A percentile compares a stretch with the other conserved stretches of the same genome.
phyloP scores from a whole-genome alignment of 2,888 invertebrate species.

The Meghimatium bilineatum region DNA sequence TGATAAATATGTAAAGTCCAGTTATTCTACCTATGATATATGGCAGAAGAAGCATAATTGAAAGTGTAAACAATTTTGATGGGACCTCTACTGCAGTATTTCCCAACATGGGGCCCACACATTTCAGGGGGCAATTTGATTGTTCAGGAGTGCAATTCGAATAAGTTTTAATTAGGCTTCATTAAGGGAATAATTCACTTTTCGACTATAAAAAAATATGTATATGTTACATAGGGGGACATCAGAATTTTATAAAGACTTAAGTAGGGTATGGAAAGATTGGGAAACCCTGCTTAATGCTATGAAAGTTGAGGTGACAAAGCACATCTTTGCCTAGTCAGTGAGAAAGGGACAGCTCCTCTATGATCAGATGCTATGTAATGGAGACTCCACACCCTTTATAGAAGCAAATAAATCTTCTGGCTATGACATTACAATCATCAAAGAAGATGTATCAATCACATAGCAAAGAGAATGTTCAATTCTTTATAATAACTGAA shows the following conservation, averaged over 20 bases:
- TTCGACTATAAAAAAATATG: too few species aligned
- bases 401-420: neutral
- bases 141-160: too few species aligned
- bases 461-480: constrained; percentile 30
- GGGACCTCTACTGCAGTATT: too few species aligned
- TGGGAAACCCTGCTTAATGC: too few species aligned
- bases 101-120: too few species aligned
- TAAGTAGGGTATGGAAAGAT: too few species aligned
- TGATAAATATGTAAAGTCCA: too few species aligned
- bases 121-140: too few species aligned
- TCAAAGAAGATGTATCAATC: constrained; percentile 38
- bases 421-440: constrained; percentile 9
- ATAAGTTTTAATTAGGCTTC: too few species aligned
- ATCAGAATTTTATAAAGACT: too few species aligned
- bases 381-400: constrained; percentile 28
- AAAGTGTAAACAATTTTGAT: constrained; percentile 22
- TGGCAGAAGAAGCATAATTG: constrained; percentile 1
- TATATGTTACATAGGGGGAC: too few species aligned
- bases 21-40: neutral
- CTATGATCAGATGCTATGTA: constrained; percentile 27
- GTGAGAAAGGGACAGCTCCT: neutral
- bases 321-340: neutral
- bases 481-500: neutral
- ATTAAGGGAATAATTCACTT: too few species aligned
- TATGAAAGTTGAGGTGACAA: constrained; percentile 22